Conservation (phyloP, 2,113 vertebrate species). For the Pongo abelii region DNA sequence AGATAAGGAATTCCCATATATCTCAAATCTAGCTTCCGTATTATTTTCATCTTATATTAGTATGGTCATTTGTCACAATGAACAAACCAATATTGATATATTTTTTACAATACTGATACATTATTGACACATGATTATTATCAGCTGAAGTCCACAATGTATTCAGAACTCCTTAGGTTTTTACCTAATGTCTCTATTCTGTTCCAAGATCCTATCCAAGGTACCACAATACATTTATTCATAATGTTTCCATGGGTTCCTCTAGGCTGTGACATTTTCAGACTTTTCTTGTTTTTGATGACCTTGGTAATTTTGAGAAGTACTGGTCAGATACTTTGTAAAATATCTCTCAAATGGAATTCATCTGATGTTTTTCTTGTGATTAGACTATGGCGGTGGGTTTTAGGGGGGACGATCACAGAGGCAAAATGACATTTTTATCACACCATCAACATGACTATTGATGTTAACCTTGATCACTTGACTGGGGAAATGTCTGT, state of each 20-base stretch:
- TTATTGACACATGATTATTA: neutral
- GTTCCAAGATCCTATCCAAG: neutral
- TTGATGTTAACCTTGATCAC: neutral
- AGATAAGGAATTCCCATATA: neutral
- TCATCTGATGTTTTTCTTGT: neutral
- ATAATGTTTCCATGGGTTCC: no score
- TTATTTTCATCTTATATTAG: neutral
- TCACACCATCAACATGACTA: neutral
- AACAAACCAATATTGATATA: neutral
- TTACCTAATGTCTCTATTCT: neutral
- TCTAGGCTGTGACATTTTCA: neutral
- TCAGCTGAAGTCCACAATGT: neutral
- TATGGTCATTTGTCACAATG: neutral
- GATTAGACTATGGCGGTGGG: neutral
- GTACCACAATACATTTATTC: neutral
- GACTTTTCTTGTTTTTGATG: neutral
- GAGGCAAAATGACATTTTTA: neutral
- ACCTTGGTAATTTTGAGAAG: neutral
- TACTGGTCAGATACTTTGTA: neutral
- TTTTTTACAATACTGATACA: no score
- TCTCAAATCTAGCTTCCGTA: rapidly evolving
- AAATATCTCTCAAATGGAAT: neutral
- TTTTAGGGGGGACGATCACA: neutral
- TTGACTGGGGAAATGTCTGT: neutral
- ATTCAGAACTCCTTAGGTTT: neutral